Evolutionary conservation across 2,113 vertebrate species (phyloP), one percentile per base, ranked within the genome.

Genomic region (Dipodomys ordii): DNA sequence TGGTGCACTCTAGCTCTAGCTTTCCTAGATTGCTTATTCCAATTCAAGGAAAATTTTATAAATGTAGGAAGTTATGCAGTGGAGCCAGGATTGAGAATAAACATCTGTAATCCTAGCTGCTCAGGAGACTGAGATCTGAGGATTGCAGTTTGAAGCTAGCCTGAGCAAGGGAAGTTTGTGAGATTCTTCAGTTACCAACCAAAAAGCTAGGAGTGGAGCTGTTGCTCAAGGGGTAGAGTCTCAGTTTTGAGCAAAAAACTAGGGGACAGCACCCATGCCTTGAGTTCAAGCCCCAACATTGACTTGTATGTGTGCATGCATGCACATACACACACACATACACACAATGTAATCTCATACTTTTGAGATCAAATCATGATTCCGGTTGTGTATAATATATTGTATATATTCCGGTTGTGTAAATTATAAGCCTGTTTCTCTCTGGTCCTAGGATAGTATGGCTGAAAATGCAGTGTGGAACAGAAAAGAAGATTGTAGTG

Each of bases 21-120:
- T 67, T 80, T 62, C 49, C 19, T 77, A 19, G 60, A 64, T 78
- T 91, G 49, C 46, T 89, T 88, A 25, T 92, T 86, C 13, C 19
- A 53, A 13, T 93, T 93, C 69, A 87, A 93, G 27, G 72, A 23
- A 85, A 64, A 30, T 74, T 77, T 93, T 65, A 44, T 62, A 78
- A 84, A 82, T 72, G 30, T 49, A 60, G 25, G 49, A 62, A 81
- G 81, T 85, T 90, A 67, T 46, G 77, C 44, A 89, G 67, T 88
- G n/a, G 77, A 79, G 30, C 64, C 78, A 87, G 71, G 46, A 73
- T 88, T 94, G 65, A 22, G 53, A 92, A 79, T 77, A 92, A 87
- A 91, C 19, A 64, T 23, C 62, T 64, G 0, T 23, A 57, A 57
- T 57, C 3, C 53, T 57, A 16, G 53, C 53, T 57, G 15, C 53